phyloP scores from a whole-genome alignment of 1,140 invertebrate species.

The Plutomurus gul region DNA sequence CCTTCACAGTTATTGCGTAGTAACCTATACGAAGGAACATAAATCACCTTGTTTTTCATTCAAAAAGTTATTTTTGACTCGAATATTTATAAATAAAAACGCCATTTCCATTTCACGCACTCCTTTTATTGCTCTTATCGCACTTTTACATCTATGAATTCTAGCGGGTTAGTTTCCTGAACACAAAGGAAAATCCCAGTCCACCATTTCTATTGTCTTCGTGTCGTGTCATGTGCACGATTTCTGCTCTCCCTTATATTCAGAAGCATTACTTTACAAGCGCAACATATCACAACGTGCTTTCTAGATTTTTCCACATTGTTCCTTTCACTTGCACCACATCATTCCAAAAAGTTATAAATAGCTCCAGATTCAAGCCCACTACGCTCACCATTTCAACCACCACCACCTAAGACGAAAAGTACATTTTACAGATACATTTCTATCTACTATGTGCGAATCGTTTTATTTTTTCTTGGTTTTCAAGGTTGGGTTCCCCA shows the following conservation, averaged over 20 bases:
- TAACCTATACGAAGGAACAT: neutral
- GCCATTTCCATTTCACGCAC: neutral
- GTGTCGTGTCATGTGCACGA: neutral
- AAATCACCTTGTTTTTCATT: neutral
- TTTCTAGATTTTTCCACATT: neutral
- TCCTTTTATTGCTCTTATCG: neutral
- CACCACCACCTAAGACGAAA: too few relatives aligned
- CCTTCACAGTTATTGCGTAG: neutral
- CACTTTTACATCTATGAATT: neutral
- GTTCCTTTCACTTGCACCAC: neutral
- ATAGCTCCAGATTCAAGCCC: too few relatives aligned
- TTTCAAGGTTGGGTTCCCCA: slow-evolving; percentile 24
- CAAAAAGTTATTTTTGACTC: neutral
- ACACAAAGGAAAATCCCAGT: too few relatives aligned
- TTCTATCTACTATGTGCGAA: neutral
- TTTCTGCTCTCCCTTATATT: neutral
- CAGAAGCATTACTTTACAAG: neutral
- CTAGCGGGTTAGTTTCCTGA: neutral
- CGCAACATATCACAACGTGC: neutral
- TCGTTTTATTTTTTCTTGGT: slow-evolving; percentile 28
- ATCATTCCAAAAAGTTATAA: neutral
- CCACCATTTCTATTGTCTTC: neutral
- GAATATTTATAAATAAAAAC: slow-evolving; percentile 1
- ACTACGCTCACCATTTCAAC: too few relatives aligned
- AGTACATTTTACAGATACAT: neutral